These are phyloP conservation scores for Scolopax rusticola DNA, from an alignment of 2,797 vertebrate genomes.

Conservation along the genomic window DNA sequence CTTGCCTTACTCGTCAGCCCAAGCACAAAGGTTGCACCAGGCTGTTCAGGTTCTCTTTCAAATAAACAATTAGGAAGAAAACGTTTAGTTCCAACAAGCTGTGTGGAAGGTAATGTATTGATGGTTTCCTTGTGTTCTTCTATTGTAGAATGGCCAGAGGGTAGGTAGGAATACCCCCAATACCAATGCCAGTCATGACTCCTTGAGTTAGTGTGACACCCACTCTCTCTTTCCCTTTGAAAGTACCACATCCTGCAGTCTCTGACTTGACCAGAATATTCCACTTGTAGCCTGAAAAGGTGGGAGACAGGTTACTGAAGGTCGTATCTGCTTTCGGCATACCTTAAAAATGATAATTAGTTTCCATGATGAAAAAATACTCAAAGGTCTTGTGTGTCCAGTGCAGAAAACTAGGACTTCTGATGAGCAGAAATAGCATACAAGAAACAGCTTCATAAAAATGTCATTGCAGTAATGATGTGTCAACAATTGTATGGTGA, in stretches of 20 bases:
- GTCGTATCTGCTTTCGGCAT: background rate
- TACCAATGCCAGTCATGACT: background rate
- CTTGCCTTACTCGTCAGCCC: background rate
- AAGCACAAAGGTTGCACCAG: background rate
- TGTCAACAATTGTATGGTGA: background rate
- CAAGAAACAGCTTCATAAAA: slow-evolving; percentile 22
- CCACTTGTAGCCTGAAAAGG: background rate
- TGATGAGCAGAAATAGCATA: background rate
- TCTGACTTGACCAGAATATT: background rate
- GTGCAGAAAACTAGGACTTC: background rate
- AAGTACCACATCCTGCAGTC: background rate
- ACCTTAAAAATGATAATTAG: background rate
- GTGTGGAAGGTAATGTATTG: background rate
- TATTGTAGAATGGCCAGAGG: background rate
- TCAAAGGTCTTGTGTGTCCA: background rate
- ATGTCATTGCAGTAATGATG: background rate
- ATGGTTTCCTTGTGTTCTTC: background rate
- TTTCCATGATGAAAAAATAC: background rate
- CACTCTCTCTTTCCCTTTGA: background rate
- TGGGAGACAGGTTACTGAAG: background rate
- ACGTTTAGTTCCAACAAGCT: background rate
- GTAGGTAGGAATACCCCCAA: background rate
- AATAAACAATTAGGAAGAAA: background rate
- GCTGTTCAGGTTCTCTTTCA: background rate
- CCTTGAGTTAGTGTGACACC: background rate